Percentiles rank a stretch among this genome's conserved stretches.
phyloP scores from a whole-genome alignment of 2,113 vertebrate genomes.

The Percopsis transmontana region DNA sequence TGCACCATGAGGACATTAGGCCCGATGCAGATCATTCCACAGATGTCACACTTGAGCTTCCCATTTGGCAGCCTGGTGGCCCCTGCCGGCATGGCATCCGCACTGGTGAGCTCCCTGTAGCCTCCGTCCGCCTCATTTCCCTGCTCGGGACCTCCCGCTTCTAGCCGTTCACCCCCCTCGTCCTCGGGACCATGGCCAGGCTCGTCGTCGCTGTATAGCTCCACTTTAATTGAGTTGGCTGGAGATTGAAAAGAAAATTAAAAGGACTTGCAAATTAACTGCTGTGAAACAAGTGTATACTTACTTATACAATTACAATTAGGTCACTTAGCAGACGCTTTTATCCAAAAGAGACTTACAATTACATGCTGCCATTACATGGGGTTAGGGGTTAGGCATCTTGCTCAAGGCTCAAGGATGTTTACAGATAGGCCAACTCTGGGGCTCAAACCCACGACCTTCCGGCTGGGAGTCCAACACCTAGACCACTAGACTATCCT shows the following conservation, averaged over 20 bases:
- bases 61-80: slow-evolving; percentile 92
- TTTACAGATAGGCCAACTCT: too few relatives aligned
- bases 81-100: slow-evolving; percentile 83
- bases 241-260: slow-evolving; percentile 7
- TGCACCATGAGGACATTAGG: slow-evolving; percentile 98
- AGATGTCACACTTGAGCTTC: slow-evolving; percentile 95
- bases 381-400: too few relatives aligned
- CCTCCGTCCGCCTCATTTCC: slow-evolving; percentile 81
- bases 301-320: too few relatives aligned
- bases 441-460: too few relatives aligned
- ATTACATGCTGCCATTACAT: too few relatives aligned
- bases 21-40: slow-evolving; percentile 97
- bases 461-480: too few relatives aligned
- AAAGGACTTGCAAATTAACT: background rate
- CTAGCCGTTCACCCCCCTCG: slow-evolving; percentile 79
- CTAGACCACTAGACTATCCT: too few relatives aligned
- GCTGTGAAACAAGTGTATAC: background rate
- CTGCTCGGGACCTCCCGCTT: slow-evolving; percentile 77
- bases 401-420: too few relatives aligned
- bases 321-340: too few relatives aligned
- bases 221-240: slow-evolving; percentile 98
- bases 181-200: slow-evolving; percentile 80
- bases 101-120: slow-evolving; percentile 85
- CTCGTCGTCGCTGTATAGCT: slow-evolving; percentile 97
- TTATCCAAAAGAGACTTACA: too few relatives aligned